Evolutionary conservation across 1,140 invertebrate genomes (phyloP).

Genomic region (Lineus longissimus): DNA sequence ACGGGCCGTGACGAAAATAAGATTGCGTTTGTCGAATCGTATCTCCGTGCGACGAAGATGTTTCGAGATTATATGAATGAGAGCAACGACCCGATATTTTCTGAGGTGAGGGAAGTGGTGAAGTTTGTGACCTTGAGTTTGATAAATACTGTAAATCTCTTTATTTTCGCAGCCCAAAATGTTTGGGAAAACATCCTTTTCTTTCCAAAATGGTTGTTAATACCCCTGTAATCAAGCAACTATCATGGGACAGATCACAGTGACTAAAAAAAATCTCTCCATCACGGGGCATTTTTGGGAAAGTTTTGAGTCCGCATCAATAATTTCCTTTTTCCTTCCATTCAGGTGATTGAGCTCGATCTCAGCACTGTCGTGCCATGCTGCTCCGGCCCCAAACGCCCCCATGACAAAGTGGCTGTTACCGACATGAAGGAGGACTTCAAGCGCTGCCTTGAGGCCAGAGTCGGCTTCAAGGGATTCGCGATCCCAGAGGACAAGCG

Average conservation of each 20-base stretch:
- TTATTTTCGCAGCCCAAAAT: too few relatives aligned
- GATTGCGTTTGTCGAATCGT: slow-evolving; percentile 78
- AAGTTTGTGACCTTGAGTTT: too few relatives aligned
- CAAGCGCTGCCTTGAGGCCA: slow-evolving; percentile 77
- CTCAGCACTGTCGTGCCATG: slow-evolving; percentile 85
- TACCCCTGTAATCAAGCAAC: too few relatives aligned
- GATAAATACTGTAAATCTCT: too few relatives aligned
- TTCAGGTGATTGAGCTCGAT: slow-evolving; percentile 79
- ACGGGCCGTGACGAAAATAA: slow-evolving; percentile 76
- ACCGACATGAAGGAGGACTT: slow-evolving; percentile 89
- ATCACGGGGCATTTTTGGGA: too few relatives aligned
- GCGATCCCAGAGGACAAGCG: slow-evolving; percentile 72
- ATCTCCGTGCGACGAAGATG: slow-evolving; percentile 76
- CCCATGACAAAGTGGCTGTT: slow-evolving; percentile 91
- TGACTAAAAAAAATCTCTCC: too few relatives aligned
- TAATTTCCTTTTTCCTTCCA: not conserved
- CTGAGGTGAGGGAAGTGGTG: slow-evolving; percentile 61
- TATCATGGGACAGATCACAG: too few relatives aligned
- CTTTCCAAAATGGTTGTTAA: too few relatives aligned
- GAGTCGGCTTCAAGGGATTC: slow-evolving; percentile 94
- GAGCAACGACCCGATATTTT: slow-evolving; percentile 84
- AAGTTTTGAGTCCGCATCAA: too few relatives aligned
- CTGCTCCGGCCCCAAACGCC: slow-evolving; percentile 93
- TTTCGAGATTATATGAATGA: slow-evolving; percentile 77
- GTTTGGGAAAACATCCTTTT: too few relatives aligned